Conservation (phyloP, 2,797 vertebrate genomes). For the Vultur gryphus region DNA sequence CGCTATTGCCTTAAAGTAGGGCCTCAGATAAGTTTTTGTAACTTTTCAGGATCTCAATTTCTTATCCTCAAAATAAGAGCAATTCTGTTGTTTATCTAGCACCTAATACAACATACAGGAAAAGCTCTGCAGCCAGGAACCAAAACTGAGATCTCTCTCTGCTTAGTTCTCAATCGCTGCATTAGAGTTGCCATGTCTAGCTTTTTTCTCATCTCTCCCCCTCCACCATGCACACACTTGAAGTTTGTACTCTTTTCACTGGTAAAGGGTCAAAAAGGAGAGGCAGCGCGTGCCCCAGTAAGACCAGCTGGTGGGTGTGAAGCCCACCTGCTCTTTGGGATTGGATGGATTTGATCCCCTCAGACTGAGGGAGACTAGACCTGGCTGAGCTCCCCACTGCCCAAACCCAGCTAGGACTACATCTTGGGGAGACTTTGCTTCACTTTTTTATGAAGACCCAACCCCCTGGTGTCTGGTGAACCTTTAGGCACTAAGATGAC, state of each 20-base stretch:
- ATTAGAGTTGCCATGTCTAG: background rate
- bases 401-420: background rate
- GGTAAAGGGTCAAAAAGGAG: background rate
- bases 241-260: background rate
- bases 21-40: background rate
- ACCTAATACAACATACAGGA: background rate
- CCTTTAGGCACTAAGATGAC: background rate
- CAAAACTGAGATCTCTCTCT: background rate
- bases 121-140: background rate
- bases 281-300: background rate
- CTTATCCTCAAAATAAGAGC: background rate
- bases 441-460: background rate
- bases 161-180: background rate
- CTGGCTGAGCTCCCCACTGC: background rate
- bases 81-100: background rate
- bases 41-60: background rate
- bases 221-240: background rate
- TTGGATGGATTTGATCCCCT: rapidly evolving
- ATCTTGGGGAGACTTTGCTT: background rate
- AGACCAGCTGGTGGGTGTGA: background rate
- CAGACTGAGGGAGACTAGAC: background rate
- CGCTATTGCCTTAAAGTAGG: background rate
- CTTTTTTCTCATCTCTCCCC: background rate
- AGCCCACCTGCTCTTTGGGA: background rate
- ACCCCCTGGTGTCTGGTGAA: background rate